These are phyloP conservation scores for Argopecten irradians DNA, from an alignment of 1,140 invertebrate species.

Conservation along the genomic window DNA sequence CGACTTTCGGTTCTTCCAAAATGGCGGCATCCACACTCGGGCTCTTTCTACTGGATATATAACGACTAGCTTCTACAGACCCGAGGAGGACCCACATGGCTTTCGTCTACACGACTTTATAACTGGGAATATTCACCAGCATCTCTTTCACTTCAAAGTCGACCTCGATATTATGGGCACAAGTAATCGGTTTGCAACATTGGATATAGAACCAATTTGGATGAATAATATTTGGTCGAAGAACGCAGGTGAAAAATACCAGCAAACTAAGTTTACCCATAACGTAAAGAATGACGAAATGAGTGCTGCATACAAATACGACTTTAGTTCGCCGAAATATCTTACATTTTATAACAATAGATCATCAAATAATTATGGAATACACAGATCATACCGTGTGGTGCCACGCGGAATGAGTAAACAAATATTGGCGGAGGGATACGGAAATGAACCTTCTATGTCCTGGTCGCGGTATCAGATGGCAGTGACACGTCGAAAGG, in stretches of 20 bases:
- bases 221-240: too few species aligned
- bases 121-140: constrained; percentile 44
- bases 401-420: too few species aligned
- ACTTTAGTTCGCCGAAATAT: not conserved
- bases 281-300: not conserved
- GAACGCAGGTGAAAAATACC: too few species aligned
- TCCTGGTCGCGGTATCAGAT: constrained; percentile 64
- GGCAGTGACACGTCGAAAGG: constrained; percentile 67
- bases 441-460: constrained; percentile 54
- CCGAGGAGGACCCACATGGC: constrained; percentile 34
- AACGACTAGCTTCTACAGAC: not conserved
- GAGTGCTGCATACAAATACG: not conserved
- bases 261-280: too few species aligned
- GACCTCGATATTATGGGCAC: constrained; percentile 46
- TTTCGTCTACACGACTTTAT: constrained; percentile 34
- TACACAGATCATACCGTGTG: too few species aligned
- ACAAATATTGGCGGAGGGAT: too few species aligned
- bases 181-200: too few species aligned
- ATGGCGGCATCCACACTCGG: constrained; percentile 48
- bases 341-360: not conserved
- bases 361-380: too few species aligned
- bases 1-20: too few species aligned
- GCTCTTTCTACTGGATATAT: constrained; percentile 60
- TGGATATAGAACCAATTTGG: too few species aligned
- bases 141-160: constrained; percentile 56